A percentile compares a stretch with the other conserved stretches of the same genome.
phyloP scores from a whole-genome alignment of 1,140 invertebrate genomes.

The Musca domestica region DNA sequence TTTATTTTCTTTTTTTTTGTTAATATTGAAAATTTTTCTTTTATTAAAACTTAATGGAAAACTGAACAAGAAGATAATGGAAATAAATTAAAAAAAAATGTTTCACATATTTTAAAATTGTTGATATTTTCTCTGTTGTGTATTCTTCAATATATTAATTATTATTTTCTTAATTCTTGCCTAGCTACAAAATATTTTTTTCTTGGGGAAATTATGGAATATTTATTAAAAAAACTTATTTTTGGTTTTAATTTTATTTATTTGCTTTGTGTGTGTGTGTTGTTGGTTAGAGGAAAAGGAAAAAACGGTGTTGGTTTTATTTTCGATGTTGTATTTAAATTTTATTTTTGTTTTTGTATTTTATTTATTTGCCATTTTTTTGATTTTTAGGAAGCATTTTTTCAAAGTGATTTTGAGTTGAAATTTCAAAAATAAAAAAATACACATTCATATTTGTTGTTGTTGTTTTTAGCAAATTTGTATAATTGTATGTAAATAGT shows the following conservation, averaged over 20 bases:
- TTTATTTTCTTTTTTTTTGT: background rate
- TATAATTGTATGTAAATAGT: too few species aligned
- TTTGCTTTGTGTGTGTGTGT: background rate
- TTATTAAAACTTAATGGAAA: too few species aligned
- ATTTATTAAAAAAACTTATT: background rate
- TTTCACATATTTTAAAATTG: too few species aligned
- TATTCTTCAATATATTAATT: conserved; percentile 1
- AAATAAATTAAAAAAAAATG: too few species aligned
- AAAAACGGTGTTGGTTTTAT: background rate
- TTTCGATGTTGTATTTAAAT: background rate
- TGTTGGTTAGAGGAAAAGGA: background rate
- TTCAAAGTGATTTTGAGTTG: too few species aligned
- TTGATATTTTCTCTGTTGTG: background rate
- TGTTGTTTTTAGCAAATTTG: too few species aligned
- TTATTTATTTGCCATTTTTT: too few species aligned
- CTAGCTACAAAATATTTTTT: conserved; percentile 6
- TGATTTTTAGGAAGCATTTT: too few species aligned
- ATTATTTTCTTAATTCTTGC: background rate
- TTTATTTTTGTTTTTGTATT: too few species aligned
- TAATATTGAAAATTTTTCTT: too few species aligned
- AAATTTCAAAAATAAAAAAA: background rate
- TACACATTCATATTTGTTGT: background rate
- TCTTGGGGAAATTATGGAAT: background rate
- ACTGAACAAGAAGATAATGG: too few species aligned
- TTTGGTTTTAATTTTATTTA: too few species aligned